Base-by-base conservation (phyloP, 2,113 vertebrate species). In the Tor tambroides region DNA sequence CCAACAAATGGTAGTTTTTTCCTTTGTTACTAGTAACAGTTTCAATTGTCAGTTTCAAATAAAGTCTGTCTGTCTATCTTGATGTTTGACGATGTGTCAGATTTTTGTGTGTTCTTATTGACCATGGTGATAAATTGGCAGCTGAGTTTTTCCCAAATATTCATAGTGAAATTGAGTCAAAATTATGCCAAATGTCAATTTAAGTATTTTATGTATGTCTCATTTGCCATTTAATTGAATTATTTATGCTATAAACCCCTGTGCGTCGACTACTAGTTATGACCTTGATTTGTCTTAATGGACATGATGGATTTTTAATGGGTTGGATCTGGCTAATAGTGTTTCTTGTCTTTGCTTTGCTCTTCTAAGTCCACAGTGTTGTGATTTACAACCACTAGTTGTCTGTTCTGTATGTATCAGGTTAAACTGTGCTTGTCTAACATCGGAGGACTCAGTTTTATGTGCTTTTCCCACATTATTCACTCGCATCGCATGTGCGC, bases 221-320 rank as follows among this genome's bases (percentile, higher is more conserved):
- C 46, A 78, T 54, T 54, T 78, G n/a, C 76, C 28, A 19, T 78
- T 78, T 51, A 32, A 78, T 78, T 78, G 9, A 32, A 78, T 51
- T 78, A 78, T 78, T 78, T 10, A 78, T 32, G 76, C 46, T 30
- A 54, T 78, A 32, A n/a, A 78, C 43, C 43, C 21, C 21, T 72
- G 5, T 72, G 69, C 21, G 32, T 72, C 19, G 2, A 41, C 14
- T 49, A 28, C 76, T 54, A 51, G 26, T 51, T 30, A 78, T 78
- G 76, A 78, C 76, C 49, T 78, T 78, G 49, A 54, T 32, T 54
- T 54, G 76, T 54, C 76, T 78, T 54, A 78, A 78, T 78, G 76
- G 76, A 78, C 30, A 21, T 15, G 15, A 78, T 78, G 49, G 14
- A 54, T 78, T 21, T 54, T 54, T 78, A 21, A 78, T 49, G 76